Conservation (phyloP, 2,113 vertebrate species). For the Leiothrix lutea region DNA sequence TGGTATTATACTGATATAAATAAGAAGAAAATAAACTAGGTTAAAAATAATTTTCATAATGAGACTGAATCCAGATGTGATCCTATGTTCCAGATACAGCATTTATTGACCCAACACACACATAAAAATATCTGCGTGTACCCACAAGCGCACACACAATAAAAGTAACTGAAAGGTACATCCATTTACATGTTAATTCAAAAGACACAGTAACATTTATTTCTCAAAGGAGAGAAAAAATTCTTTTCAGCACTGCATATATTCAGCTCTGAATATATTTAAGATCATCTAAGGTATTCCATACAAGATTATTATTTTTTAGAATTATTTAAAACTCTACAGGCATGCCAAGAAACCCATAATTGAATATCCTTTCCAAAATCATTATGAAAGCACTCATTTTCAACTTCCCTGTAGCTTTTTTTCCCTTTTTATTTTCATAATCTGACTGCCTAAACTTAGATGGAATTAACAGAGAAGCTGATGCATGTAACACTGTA, state of each 20-base stretch:
- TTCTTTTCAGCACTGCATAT: not conserved
- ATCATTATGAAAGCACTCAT: not conserved
- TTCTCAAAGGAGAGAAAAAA: not conserved
- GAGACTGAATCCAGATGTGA: not conserved
- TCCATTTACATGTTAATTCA: not conserved
- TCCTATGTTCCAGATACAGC: not conserved
- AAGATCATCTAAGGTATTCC: not conserved
- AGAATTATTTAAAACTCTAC: not conserved
- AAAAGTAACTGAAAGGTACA: not conserved
- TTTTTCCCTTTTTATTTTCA: not conserved
- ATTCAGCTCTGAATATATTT: not conserved
- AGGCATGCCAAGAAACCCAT: not conserved
- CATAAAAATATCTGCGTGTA: not conserved
- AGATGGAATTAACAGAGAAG: not conserved
- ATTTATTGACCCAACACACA: not conserved
- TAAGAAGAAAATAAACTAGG: not conserved
- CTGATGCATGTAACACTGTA: not conserved
- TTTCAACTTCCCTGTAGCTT: not conserved
- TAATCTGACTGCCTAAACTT: not conserved
- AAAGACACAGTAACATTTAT: not conserved
- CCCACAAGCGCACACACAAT: not conserved
- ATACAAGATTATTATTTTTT: not conserved
- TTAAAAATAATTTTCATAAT: not conserved
- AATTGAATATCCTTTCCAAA: not conserved
- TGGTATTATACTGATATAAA: not conserved